Base-by-base conservation (phyloP, 2,888 invertebrate genomes). In the Horisme vitalbata region DNA sequence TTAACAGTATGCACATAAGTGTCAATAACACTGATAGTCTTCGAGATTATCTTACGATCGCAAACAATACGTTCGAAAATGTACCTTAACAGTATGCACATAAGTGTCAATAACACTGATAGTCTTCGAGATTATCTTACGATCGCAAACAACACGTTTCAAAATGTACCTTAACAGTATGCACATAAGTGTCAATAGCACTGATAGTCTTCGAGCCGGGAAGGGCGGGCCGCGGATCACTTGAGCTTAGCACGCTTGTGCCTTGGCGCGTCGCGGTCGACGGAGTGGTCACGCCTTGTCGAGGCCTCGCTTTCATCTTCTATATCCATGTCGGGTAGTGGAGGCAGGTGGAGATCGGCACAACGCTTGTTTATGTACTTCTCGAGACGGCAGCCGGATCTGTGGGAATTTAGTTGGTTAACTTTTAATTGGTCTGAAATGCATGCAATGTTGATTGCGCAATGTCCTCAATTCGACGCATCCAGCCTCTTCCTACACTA, bases 371-470 rank as follows among this genome's bases (percentile, higher is more conserved):
- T 92, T 51, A 96, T 93, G 77, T 92, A 94, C 59, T 92, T 92
- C 61, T 94, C 92, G 52, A 97, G 87, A 41, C 93, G 90, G 59
- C 90, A 89, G 37, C 96, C 96, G 69, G 95, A 94, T 75, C 96
- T 96, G 83, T 79, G 12, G 21, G 4, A 35, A 1, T 2, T 15
- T 2, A 13, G 7, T n/a, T 15, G 14, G 7, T 32, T n/a, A 23
- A 20, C 4, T n/a, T n/a, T n/a, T n/a, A n/a, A n/a, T n/a, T n/a
- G n/a, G n/a, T n/a, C n/a, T n/a, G n/a, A n/a, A n/a, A n/a, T n/a
- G n/a, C n/a, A n/a, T n/a, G n/a, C n/a, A n/a, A n/a, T n/a, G n/a
- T n/a, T n/a, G n/a, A n/a, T n/a, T n/a, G n/a, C n/a, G n/a, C n/a
- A n/a, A n/a, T n/a, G n/a, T n/a, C n/a, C n/a, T n/a, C n/a, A n/a